Conservation (phyloP, 2,888 invertebrate species). For the Synergus itoensis region DNA sequence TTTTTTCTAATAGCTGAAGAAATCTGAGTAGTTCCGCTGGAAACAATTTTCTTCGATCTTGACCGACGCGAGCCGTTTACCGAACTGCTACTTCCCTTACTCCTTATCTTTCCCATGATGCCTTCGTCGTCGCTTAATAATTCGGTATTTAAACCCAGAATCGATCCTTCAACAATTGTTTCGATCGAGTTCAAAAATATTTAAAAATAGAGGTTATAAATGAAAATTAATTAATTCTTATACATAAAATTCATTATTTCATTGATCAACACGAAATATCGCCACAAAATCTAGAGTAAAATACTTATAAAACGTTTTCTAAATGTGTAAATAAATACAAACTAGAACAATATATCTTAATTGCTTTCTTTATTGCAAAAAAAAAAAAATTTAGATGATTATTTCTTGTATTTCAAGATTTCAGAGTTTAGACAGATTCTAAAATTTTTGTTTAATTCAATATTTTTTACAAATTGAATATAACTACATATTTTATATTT, state of each 20-base stretch:
- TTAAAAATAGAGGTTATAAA: neutral
- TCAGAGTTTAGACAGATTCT: neutral
- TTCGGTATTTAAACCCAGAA: conserved; percentile 29
- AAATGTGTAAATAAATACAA: neutral
- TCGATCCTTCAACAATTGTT: conserved; percentile 36
- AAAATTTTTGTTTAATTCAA: neutral
- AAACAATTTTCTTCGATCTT: conserved; percentile 19
- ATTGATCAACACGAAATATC: neutral
- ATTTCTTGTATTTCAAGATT: neutral
- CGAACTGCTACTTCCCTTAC: neutral
- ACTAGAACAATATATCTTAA: neutral
- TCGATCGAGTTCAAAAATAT: conserved; percentile 1
- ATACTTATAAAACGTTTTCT: neutral
- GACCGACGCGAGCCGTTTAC: neutral
- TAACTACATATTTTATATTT: no score
- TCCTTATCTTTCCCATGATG: conserved; percentile 16
- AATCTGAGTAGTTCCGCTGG: neutral
- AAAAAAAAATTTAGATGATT: neutral
- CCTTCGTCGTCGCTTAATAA: conserved; percentile 14
- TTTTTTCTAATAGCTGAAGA: neutral
- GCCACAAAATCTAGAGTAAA: neutral
- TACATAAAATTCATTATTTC: neutral
- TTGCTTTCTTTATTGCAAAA: neutral
- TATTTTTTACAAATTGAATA: neutral
- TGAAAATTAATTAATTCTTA: neutral